Evolutionary conservation across 2,797 vertebrate genomes (phyloP).

Genomic region (Apogon hyalosoma): DNA sequence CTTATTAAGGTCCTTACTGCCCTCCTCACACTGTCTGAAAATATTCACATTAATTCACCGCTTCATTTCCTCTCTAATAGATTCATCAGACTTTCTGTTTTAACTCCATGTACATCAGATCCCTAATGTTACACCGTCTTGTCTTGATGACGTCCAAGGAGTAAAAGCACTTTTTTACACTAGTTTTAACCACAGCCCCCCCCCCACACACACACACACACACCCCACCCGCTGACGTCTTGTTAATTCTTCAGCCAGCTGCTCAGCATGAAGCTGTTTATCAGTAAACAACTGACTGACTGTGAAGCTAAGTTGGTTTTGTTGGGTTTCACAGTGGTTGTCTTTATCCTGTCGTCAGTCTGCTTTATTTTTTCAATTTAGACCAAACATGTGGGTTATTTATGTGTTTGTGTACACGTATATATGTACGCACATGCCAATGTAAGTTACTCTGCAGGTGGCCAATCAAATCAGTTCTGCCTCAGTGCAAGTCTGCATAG

Average conservation of each 20-base stretch:
- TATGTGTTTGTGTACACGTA: neutral
- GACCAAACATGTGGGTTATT: constrained; percentile 25
- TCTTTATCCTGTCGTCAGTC: constrained; percentile 30
- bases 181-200: neutral
- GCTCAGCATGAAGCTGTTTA: constrained; percentile 29
- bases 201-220: too few relatives aligned
- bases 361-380: constrained; percentile 33
- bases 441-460: constrained; percentile 22
- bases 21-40: too few relatives aligned
- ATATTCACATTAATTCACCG: too few relatives aligned
- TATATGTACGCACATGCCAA: neutral
- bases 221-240: neutral
- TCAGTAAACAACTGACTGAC: constrained; percentile 9
- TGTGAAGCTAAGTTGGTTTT: constrained; percentile 11
- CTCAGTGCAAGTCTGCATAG: constrained; percentile 11
- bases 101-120: too few relatives aligned
- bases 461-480: constrained; percentile 23
- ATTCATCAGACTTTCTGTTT: too few relatives aligned
- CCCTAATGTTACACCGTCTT: neutral
- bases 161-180: accelerated
- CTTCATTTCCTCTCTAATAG: neutral
- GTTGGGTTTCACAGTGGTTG: constrained; percentile 16
- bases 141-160: neutral
- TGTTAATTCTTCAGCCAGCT: constrained; percentile 7
- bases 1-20: too few relatives aligned